phyloP scores from a whole-genome alignment of 2,888 invertebrate genomes.

The Rhingia campestris region DNA sequence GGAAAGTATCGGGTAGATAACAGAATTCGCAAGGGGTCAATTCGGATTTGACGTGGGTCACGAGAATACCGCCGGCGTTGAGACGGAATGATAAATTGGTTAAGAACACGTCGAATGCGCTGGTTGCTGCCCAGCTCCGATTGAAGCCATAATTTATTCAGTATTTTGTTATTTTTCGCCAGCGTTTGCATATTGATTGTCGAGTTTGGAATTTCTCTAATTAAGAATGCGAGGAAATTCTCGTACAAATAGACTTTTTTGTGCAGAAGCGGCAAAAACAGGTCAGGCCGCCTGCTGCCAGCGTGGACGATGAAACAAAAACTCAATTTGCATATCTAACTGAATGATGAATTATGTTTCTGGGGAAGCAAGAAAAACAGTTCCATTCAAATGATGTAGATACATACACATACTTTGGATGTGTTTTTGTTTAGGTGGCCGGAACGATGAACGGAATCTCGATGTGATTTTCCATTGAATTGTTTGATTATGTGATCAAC shows the following conservation, averaged over 20 bases:
- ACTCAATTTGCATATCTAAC: constrained; percentile 70
- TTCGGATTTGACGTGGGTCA: constrained; percentile 22
- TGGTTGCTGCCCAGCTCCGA: constrained; percentile 9
- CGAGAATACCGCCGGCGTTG: constrained; percentile 11
- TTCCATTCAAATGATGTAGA: constrained; percentile 10
- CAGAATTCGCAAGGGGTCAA: constrained; percentile 36
- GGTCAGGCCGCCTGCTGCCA: constrained; percentile 32
- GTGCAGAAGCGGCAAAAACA: constrained; percentile 42
- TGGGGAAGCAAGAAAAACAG: neutral
- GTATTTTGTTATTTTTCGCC: constrained; percentile 32
- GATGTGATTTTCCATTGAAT: neutral
- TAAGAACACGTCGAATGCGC: constrained; percentile 8
- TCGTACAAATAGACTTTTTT: constrained; percentile 29
- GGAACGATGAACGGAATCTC: neutral
- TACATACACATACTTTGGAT: neutral
- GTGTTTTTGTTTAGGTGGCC: neutral
- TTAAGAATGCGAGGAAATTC: constrained; percentile 53
- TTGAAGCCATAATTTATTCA: constrained; percentile 61
- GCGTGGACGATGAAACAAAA: constrained; percentile 29
- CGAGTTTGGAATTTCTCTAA: constrained; percentile 58
- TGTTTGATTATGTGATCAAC: no score
- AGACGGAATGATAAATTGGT: constrained; percentile 21
- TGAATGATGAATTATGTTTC: constrained; percentile 57
- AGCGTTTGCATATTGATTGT: constrained; percentile 56
- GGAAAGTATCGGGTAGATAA: no score